Conservation (phyloP, 2,888 invertebrate species). For the Creontiades dilutus region DNA sequence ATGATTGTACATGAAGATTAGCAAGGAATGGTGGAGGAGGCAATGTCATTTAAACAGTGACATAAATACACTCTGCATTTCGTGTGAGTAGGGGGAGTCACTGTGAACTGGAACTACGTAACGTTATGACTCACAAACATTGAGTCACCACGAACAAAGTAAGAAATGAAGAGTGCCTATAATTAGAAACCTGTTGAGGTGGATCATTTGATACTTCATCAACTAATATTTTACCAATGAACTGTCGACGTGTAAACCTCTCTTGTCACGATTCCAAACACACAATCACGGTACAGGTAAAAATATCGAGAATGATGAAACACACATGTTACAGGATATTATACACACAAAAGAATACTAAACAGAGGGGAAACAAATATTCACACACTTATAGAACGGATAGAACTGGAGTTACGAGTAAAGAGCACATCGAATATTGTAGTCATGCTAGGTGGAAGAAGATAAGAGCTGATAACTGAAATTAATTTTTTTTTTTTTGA, state of each 20-base stretch:
- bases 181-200: no score
- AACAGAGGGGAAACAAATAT: not conserved
- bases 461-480: constrained; percentile 46
- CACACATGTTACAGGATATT: not conserved
- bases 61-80: no score
- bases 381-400: constrained; percentile 14
- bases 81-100: no score
- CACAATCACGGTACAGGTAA: not conserved
- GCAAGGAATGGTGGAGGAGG: no score
- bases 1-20: no score
- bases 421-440: constrained; percentile 18
- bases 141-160: no score
- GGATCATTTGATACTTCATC: no score
- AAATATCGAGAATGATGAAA: not conserved
- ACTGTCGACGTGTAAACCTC: not conserved
- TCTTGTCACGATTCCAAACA: not conserved
- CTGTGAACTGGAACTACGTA: no score
- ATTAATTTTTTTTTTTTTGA: constrained; percentile 19
- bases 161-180: no score
- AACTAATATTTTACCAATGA: no score
- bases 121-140: no score
- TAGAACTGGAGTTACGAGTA: constrained; percentile 1
- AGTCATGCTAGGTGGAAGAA: constrained; percentile 44
- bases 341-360: not conserved
- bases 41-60: no score